A percentile compares a stretch with the other conserved stretches of the same genome.
Evolutionary conservation across 2,113 vertebrate genomes (phyloP).

Genomic region (Prolemur simus): DNA sequence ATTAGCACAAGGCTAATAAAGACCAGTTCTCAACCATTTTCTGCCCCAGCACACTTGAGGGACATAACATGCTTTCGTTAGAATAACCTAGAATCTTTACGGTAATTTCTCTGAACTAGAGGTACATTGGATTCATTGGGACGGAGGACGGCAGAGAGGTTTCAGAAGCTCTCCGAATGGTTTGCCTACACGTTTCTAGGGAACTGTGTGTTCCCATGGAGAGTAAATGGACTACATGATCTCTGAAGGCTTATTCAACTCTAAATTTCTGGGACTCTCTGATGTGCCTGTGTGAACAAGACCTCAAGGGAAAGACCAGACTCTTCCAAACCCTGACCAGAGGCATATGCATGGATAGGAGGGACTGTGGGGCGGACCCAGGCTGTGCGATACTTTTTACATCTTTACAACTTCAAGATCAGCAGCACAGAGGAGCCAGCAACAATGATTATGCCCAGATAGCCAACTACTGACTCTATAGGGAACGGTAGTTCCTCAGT

Average conservation of each 20-base stretch:
- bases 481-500: not conserved
- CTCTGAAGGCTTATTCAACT: not conserved
- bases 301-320: not conserved
- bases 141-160: not conserved
- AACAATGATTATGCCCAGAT: not conserved
- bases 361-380: too few species aligned
- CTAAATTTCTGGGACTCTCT: not conserved
- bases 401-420: not conserved
- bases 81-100: rapidly evolving
- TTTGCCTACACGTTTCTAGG: not conserved
- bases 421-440: not conserved
- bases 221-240: too few species aligned
- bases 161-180: not conserved
- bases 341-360: too few species aligned
- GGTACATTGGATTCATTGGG: not conserved
- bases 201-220: not conserved
- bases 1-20: not conserved
- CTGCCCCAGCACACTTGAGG: not conserved
- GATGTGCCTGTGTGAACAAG: not conserved
- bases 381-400: not conserved
- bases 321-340: too few species aligned
- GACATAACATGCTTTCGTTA: not conserved
- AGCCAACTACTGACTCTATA: not conserved
- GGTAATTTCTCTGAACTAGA: not conserved
- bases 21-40: not conserved